A percentile compares a stretch with the other conserved stretches of the same genome.
Conservation (phyloP, 1,140 invertebrate species). For the Heliconius hewitsoni region DNA sequence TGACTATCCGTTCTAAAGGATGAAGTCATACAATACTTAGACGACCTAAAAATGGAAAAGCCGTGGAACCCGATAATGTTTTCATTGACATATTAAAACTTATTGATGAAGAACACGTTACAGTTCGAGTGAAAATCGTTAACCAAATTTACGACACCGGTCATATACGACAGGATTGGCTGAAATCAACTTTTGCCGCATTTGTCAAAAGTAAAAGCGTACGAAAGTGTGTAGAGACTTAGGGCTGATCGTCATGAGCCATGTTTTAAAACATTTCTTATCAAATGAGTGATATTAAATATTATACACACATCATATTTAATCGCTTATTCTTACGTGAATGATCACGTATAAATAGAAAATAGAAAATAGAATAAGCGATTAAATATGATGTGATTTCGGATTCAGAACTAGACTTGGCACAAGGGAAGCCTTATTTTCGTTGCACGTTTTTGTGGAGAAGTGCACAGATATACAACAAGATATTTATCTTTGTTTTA, state of each 20-base stretch:
- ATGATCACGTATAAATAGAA: slow-evolving; percentile 9
- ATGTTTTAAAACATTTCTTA: slow-evolving; percentile 27
- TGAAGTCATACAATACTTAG: too few species aligned
- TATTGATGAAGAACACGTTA: too few species aligned
- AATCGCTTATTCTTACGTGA: too few species aligned
- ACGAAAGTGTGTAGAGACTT: slow-evolving; percentile 33
- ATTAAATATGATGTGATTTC: slow-evolving; percentile 19
- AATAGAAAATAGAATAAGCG: slow-evolving; percentile 26
- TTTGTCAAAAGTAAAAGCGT: slow-evolving; percentile 34
- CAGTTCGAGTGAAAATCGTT: neutral
- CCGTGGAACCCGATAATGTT: too few species aligned
- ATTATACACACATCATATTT: too few species aligned
- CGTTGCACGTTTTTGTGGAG: slow-evolving; percentile 34
- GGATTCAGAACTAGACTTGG: slow-evolving; percentile 31
- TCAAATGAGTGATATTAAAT: neutral
- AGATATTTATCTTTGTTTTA: slow-evolving; percentile 38
- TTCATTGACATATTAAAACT: too few species aligned
- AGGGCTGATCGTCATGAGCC: slow-evolving; percentile 34
- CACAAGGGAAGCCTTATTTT: slow-evolving; percentile 35
- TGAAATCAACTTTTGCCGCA: slow-evolving; percentile 32
- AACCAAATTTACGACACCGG: slow-evolving; percentile 27
- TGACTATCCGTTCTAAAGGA: too few species aligned
- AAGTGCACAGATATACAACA: slow-evolving; percentile 39
- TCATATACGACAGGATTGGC: slow-evolving; percentile 31
- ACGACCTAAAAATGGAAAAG: too few species aligned